phyloP scores from a whole-genome alignment of 2,888 invertebrate species.

The Xestia xanthographa region DNA sequence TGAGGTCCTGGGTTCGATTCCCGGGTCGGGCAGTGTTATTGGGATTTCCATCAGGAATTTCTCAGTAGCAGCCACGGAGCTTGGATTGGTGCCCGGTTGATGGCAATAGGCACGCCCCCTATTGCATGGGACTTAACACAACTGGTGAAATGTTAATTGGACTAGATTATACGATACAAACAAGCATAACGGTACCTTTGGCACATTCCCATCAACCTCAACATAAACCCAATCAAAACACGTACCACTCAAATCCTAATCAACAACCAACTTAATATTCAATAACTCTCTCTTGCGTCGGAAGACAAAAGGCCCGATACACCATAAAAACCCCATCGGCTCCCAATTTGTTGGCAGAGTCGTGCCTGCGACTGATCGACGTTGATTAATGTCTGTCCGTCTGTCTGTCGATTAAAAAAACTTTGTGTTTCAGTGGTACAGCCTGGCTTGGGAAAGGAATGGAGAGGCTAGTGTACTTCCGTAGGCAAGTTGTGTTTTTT shows the following conservation, averaged over 20 bases:
- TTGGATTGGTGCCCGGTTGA: too few species aligned
- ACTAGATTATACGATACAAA: background rate
- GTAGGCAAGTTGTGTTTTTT: background rate
- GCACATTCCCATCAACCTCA: background rate
- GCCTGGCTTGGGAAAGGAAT: constrained; percentile 64
- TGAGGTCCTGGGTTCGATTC: too few species aligned
- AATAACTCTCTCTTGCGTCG: constrained; percentile 28
- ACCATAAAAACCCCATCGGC: constrained; percentile 59
- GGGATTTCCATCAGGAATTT: too few species aligned
- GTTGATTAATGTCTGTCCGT: constrained; percentile 89
- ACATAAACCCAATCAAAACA: constrained; percentile 13
- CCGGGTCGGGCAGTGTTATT: too few species aligned
- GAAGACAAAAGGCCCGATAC: constrained; percentile 69
- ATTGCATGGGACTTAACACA: too few species aligned
- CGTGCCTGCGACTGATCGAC: constrained; percentile 86
- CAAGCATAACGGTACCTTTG: background rate
- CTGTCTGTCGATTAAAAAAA: constrained; percentile 86
- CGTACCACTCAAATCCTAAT: constrained; percentile 46
- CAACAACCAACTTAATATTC: constrained; percentile 36
- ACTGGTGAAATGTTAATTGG: too few species aligned
- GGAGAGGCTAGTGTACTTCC: constrained; percentile 63
- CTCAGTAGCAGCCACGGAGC: too few species aligned
- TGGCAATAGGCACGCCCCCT: too few species aligned
- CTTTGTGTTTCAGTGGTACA: constrained; percentile 87
- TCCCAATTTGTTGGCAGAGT: constrained; percentile 66